Conservation (phyloP, 2,888 invertebrate genomes). For the Ochlodes sylvanus region DNA sequence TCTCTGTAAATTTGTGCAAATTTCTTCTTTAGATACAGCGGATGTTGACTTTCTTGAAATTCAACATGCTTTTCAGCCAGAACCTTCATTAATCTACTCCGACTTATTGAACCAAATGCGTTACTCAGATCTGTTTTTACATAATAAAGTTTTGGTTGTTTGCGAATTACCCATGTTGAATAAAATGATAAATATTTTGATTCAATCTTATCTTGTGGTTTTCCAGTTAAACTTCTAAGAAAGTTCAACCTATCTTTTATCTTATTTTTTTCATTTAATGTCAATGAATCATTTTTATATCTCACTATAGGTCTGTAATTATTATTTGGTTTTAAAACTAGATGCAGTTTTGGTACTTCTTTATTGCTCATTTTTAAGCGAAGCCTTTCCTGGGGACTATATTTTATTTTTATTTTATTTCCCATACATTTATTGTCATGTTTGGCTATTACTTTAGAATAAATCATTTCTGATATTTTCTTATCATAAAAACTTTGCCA, state of each 20-base stretch:
- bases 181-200: conserved; percentile 57
- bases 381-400: conserved; percentile 51
- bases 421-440: conserved; percentile 58
- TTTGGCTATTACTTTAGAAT: conserved; percentile 61
- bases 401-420: conserved; percentile 56
- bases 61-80: conserved; percentile 58
- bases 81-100: conserved; percentile 63
- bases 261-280: conserved; percentile 60
- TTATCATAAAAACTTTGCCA: conserved; percentile 80
- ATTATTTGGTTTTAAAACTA: conserved; percentile 68
- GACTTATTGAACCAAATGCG: conserved; percentile 80
- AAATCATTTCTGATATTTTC: conserved; percentile 63
- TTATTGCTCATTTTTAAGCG: conserved; percentile 57
- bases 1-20: conserved; percentile 66
- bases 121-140: conserved; percentile 77
- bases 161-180: conserved; percentile 60
- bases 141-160: conserved; percentile 74
- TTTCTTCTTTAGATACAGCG: conserved; percentile 59
- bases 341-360: conserved; percentile 69
- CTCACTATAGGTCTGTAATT: conserved; percentile 73
- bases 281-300: conserved; percentile 61
- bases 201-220: conserved; percentile 59
- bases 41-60: conserved; percentile 60
- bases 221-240: conserved; percentile 59
- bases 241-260: conserved; percentile 66